Percentiles rank a stretch among this genome's conserved stretches.
phyloP scores from a whole-genome alignment of 2,888 invertebrate species.

The Homarus gammarus region DNA sequence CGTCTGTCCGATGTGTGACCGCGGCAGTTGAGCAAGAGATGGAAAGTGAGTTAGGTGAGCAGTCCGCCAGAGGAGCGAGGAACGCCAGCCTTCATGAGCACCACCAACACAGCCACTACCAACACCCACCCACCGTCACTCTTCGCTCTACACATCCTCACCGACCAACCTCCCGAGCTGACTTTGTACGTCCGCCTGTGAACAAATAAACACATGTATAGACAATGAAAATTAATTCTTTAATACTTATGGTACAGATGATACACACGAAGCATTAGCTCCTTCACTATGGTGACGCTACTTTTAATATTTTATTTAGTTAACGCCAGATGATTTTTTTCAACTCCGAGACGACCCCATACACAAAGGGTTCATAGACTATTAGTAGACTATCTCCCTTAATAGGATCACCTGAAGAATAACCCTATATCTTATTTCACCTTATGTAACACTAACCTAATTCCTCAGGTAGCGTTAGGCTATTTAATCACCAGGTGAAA shows the following conservation, averaged over 20 bases:
- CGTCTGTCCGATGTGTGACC: background rate
- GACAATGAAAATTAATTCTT: background rate
- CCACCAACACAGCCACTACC: background rate
- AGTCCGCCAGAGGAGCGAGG: background rate
- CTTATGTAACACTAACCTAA: too few species aligned
- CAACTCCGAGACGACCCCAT: background rate
- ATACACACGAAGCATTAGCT: background rate
- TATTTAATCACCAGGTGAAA: too few species aligned
- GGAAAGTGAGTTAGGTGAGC: background rate
- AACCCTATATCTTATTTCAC: too few species aligned
- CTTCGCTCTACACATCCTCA: background rate
- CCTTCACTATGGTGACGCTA: background rate
- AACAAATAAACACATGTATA: background rate
- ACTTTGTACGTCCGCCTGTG: background rate
- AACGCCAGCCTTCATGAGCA: background rate
- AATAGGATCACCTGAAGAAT: background rate
- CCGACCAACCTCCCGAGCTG: background rate
- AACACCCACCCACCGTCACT: background rate
- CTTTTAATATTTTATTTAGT: too few species aligned
- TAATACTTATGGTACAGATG: background rate
- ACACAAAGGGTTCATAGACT: background rate
- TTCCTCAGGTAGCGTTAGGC: too few species aligned
- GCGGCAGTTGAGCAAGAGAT: background rate
- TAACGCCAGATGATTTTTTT: too few species aligned
- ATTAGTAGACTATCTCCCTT: background rate